Conservation (phyloP, 2,888 invertebrate species). For the Gerris lacustris region DNA sequence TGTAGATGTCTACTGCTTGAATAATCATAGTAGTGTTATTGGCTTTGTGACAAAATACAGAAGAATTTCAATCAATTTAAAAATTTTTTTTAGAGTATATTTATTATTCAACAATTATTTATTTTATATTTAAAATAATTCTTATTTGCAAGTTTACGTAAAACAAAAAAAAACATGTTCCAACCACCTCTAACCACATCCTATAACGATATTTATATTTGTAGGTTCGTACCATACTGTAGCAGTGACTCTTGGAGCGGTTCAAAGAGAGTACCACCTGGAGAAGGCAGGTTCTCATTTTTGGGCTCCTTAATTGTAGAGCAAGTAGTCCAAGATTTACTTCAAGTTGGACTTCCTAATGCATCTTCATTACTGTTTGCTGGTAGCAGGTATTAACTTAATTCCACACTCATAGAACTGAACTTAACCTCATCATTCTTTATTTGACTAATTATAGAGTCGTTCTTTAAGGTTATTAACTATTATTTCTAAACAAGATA, state of each 20-base stretch:
- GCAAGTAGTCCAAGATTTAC: slow-evolving; percentile 52
- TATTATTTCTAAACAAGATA: neutral
- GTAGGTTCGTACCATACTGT: slow-evolving; percentile 74
- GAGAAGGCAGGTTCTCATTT: slow-evolving; percentile 57
- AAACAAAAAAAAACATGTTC: too few species aligned
- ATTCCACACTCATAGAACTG: slow-evolving; percentile 6
- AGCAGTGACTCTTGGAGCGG: slow-evolving; percentile 93
- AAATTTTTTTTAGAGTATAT: too few species aligned
- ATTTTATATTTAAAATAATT: too few species aligned
- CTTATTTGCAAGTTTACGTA: too few species aligned
- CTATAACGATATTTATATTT: slow-evolving; percentile 7
- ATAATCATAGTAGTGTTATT: too few species aligned
- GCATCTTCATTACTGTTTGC: slow-evolving; percentile 68
- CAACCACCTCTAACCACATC: too few species aligned
- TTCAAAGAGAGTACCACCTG: slow-evolving; percentile 45
- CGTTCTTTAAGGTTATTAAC: neutral
- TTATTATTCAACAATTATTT: too few species aligned
- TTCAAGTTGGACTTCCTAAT: slow-evolving; percentile 51
- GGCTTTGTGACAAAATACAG: too few species aligned
- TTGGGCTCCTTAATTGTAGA: slow-evolving; percentile 76
- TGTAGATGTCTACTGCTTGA: too few species aligned
- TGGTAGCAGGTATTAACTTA: slow-evolving; percentile 33
- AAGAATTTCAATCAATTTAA: too few species aligned
- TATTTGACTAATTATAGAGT: neutral
- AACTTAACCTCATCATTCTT: neutral